A percentile compares a stretch with the other conserved stretches of the same genome.
Conservation (phyloP, 35 echinoderm and acorn worm genomes). For the Stichopus chloronotus region DNA sequence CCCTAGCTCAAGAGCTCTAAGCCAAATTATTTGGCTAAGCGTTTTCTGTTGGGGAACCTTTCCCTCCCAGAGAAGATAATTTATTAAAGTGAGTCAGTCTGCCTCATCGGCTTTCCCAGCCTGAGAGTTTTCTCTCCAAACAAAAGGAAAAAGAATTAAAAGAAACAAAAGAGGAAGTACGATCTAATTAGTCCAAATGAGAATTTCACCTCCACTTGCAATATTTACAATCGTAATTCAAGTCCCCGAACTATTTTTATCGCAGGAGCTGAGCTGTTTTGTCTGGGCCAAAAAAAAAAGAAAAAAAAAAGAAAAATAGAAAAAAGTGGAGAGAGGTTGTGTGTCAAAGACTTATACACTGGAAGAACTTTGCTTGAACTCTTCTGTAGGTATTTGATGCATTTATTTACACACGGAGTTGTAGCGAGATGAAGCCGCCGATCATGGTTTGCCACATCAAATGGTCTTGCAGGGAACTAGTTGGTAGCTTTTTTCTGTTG, state of each 20-base stretch:
- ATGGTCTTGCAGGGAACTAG: too few species aligned
- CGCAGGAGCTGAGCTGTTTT: background rate
- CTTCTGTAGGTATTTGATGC: too few species aligned
- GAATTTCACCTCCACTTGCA: slow-evolving; percentile 3
- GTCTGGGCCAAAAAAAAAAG: too few species aligned
- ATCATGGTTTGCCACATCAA: too few species aligned
- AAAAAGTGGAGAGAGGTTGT: too few species aligned
- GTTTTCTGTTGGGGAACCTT: background rate
- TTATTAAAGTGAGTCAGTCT: slow-evolving; percentile 28
- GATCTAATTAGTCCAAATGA: slow-evolving; percentile 41
- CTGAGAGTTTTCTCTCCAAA: background rate
- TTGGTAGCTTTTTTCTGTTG: background rate
- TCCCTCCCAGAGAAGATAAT: background rate
- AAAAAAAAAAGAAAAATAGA: too few species aligned
- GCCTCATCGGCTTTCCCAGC: background rate
- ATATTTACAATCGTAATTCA: background rate
- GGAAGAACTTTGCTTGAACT: too few species aligned
- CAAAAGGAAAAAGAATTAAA: background rate
- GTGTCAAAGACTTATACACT: too few species aligned
- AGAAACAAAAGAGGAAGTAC: background rate
- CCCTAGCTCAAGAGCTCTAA: background rate
- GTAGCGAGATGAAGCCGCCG: too few species aligned
- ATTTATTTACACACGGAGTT: too few species aligned
- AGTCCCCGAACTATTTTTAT: background rate
- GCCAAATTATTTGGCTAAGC: background rate